A percentile compares a stretch with the other conserved stretches of the same genome.
phyloP scores from a whole-genome alignment of 2,113 vertebrate species.

The Lethenteron camtschaticum region DNA sequence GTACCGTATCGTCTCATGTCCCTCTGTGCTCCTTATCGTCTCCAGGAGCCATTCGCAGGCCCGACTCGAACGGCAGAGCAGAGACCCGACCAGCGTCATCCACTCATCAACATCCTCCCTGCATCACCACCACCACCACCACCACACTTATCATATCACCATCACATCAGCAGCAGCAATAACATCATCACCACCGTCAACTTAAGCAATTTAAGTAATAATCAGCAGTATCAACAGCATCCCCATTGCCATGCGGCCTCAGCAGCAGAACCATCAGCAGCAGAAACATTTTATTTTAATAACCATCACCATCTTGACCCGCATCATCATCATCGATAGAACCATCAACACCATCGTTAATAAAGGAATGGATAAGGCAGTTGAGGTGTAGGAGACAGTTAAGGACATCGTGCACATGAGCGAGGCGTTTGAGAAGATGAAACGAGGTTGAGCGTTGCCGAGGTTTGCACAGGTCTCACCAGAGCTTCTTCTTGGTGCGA shows the following conservation, averaged over 20 bases:
- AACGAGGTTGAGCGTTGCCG: not conserved
- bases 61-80: slow-evolving; percentile 76
- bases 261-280: no score
- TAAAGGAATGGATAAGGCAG: not conserved
- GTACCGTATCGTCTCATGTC: slow-evolving; percentile 71
- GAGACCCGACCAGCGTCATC: slow-evolving; percentile 77
- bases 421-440: not conserved
- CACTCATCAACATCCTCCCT: slow-evolving; percentile 95
- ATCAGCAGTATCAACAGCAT: no score
- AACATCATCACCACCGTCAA: no score
- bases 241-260: no score
- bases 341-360: not conserved
- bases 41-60: slow-evolving; percentile 91
- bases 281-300: no score
- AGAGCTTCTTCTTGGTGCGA: slow-evolving; percentile 92
- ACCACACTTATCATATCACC: no score
- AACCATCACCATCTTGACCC: no score
- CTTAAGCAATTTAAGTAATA: no score
- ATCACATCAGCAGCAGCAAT: no score
- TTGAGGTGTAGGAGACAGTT: not conserved
- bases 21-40: slow-evolving; percentile 63
- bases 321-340: not conserved
- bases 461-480: slow-evolving; percentile 24
- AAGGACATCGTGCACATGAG: not conserved
- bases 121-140: slow-evolving; percentile 10